Percentiles rank a stretch among this genome's conserved stretches.
Conservation (phyloP, 2,797 vertebrate genomes). For the Allobates femoralis region DNA sequence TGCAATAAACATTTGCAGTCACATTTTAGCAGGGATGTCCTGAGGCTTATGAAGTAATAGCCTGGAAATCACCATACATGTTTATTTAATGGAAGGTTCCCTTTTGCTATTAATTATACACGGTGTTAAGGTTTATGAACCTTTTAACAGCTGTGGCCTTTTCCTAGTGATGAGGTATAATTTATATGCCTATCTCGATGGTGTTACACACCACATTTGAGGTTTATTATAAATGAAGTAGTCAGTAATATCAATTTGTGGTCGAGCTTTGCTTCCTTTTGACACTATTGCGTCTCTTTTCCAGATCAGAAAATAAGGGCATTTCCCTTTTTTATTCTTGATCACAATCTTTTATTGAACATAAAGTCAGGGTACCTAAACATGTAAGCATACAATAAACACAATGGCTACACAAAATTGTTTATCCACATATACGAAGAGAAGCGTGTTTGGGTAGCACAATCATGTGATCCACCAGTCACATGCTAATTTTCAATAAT, state of each 20-base stretch:
- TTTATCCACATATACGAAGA: too few relatives aligned
- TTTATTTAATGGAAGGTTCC: constrained; percentile 52
- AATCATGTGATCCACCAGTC: too few relatives aligned
- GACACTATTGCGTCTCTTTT: neutral
- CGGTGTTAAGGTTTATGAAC: constrained; percentile 19
- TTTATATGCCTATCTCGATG: neutral
- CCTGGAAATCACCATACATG: constrained; percentile 36
- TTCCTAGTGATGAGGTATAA: constrained; percentile 59
- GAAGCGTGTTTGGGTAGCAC: too few relatives aligned
- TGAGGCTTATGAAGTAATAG: constrained; percentile 51
- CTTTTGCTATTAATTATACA: constrained; percentile 55
- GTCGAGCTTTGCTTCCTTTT: neutral
- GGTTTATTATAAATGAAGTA: constrained; percentile 5
- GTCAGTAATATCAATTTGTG: neutral
- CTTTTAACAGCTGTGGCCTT: constrained; percentile 58
- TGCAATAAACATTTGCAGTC: neutral
- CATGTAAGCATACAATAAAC: neutral
- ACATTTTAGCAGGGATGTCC: constrained; percentile 37
- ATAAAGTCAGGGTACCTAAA: too few relatives aligned
- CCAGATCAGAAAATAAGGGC: neutral
- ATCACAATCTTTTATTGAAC: neutral
- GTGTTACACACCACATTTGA: neutral
- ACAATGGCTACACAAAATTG: too few relatives aligned
- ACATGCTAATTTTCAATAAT: too few relatives aligned
- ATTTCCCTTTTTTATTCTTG: neutral